Percentiles rank a stretch among this genome's conserved stretches.
phyloP scores from a whole-genome alignment of 2,797 vertebrate genomes.

The Coilia nasus region DNA sequence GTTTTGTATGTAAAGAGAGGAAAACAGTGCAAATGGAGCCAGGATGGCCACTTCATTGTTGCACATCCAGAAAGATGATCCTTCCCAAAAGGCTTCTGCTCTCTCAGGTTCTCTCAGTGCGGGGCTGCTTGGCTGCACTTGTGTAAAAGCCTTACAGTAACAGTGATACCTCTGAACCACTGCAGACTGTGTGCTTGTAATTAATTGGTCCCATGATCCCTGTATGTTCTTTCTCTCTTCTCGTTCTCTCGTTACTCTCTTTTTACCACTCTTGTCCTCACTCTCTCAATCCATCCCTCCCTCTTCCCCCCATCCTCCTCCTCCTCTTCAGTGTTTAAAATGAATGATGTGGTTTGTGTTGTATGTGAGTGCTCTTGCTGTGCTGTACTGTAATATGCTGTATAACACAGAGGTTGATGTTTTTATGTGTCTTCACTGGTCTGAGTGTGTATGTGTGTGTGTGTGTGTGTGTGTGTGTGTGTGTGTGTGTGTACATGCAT shows the following conservation, averaged over 20 bases:
- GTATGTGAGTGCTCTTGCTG: not conserved
- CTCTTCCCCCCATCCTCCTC: not conserved
- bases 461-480: constrained; percentile 7
- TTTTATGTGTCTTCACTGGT: not conserved
- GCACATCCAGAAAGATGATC: not conserved
- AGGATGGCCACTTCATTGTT: constrained; percentile 4
- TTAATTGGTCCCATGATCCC: not conserved
- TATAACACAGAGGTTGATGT: not conserved
- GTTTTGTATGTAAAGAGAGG: not conserved
- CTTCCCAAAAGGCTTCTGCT: not conserved
- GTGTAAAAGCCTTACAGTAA: constrained; percentile 13
- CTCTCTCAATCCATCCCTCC: not conserved
- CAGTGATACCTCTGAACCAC: not conserved
- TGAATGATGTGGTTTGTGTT: not conserved
- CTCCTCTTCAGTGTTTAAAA: not conserved
- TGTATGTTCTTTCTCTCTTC: not conserved
- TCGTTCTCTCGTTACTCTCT: not conserved
- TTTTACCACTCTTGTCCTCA: not conserved
- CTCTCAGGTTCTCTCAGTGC: not conserved
- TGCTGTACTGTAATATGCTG: not conserved
- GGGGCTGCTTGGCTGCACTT: not conserved
- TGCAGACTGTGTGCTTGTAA: not conserved
- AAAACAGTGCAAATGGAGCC: not conserved
- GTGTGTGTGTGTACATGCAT: not conserved
- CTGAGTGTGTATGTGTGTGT: not conserved